These are phyloP conservation scores for Xanthia togata DNA, from an alignment of 2,888 invertebrate genomes.

Conservation along the genomic window DNA sequence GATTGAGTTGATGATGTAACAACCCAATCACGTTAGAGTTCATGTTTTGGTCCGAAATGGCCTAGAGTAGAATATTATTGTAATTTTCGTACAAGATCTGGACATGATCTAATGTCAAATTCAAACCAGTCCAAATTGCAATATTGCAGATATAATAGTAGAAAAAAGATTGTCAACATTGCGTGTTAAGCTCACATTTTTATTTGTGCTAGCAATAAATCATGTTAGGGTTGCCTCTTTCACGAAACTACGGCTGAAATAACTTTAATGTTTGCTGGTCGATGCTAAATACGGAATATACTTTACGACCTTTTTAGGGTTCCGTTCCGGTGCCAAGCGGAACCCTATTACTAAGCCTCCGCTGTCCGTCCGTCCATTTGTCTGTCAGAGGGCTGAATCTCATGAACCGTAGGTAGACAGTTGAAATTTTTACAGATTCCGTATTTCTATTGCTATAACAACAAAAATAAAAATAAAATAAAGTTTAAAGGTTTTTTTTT, in stretches of 20 bases:
- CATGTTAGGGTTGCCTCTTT: slow-evolving; percentile 34
- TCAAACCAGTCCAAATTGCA: slow-evolving; percentile 22
- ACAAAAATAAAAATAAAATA: too few relatives aligned
- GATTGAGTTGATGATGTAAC: neutral
- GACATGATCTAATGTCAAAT: neutral
- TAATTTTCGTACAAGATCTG: neutral
- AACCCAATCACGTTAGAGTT: neutral
- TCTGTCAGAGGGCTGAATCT: too few relatives aligned
- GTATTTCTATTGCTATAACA: too few relatives aligned
- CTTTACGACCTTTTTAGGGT: slow-evolving; percentile 11
- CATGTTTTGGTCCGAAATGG: neutral
- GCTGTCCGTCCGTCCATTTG: too few relatives aligned
- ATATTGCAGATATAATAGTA: slow-evolving; percentile 23
- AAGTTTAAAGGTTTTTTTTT: too few relatives aligned
- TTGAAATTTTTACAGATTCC: too few relatives aligned
- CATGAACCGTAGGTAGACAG: too few relatives aligned
- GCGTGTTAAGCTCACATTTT: slow-evolving; percentile 43
- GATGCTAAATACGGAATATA: slow-evolving; percentile 20
- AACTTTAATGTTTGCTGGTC: slow-evolving; percentile 35
- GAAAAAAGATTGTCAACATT: slow-evolving; percentile 51
- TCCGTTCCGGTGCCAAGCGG: too few relatives aligned
- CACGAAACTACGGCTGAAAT: slow-evolving; percentile 38
- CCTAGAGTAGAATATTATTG: neutral
- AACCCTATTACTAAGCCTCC: too few relatives aligned
- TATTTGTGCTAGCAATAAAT: slow-evolving; percentile 50